A percentile compares a stretch with the other conserved stretches of the same genome.
These are phyloP conservation scores for Syngnathus rostellatus DNA, from an alignment of 2,797 vertebrate genomes.

Conservation along the genomic window DNA sequence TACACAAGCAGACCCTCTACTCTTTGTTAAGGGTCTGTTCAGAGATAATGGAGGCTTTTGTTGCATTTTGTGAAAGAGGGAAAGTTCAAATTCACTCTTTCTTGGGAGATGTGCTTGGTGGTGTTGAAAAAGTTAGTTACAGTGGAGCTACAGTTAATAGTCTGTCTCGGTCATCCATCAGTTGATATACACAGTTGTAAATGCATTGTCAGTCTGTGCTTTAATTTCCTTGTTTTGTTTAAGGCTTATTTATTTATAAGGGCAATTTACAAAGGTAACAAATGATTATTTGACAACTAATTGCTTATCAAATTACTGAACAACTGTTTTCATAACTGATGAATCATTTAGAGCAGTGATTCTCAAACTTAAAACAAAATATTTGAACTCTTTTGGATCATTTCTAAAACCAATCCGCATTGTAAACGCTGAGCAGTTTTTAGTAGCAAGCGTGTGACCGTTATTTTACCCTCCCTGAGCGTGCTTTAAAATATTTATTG, in stretches of 20 bases:
- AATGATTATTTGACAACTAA: too few species aligned
- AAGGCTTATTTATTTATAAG: background rate
- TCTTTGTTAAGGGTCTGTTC: constrained; percentile 48
- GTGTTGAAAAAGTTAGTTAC: background rate
- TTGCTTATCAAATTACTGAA: too few species aligned
- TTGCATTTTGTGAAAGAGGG: constrained; percentile 2
- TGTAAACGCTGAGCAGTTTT: too few species aligned
- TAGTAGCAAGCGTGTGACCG: too few species aligned
- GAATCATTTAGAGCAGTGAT: too few species aligned
- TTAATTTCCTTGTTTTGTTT: background rate
- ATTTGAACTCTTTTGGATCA: too few species aligned
- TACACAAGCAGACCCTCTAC: constrained; percentile 32
- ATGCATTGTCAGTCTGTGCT: background rate
- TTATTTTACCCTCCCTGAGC: too few species aligned
- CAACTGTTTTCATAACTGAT: background rate
- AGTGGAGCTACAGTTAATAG: background rate
- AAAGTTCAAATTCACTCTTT: background rate
- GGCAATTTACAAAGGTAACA: background rate
- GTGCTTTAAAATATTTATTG: too few species aligned
- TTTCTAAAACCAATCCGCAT: too few species aligned
- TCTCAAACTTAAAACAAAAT: too few species aligned
- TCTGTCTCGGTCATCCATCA: background rate
- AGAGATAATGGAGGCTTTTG: constrained; percentile 35
- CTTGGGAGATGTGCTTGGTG: background rate
- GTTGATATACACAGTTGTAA: background rate